Evolutionary conservation across 2,113 vertebrate species (phyloP), one percentile per base, ranked within the genome.

Genomic region (Albula glossodonta): DNA sequence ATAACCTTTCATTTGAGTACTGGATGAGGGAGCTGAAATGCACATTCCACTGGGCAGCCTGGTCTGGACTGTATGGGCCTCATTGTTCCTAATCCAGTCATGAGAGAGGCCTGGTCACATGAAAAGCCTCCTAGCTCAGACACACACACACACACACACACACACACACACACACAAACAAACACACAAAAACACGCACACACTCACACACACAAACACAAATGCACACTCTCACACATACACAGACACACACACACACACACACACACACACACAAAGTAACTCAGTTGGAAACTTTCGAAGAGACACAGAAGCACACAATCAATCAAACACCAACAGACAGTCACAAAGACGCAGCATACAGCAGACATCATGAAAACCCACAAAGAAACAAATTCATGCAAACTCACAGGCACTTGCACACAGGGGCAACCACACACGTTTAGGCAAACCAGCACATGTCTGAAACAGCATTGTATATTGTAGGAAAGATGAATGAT

Each of bases 61-160:
- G 51, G 2, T 4, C 0, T 8, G 31, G 22, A 74, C 77, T 79
- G 52, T 80, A 60, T 63, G 41, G 84, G 19, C 41, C 77, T 80
- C 77, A 63, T 80, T 85, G 84, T 85, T 85, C 84, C 19, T 78
- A 57, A 60, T 60, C 77, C 53, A 50, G 84, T 85, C 84, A 80
- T 51, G 77, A 52, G 84, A 80, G 77, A 6, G 77, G 31, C 84
- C 41, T 52, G 77, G 74, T 85, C 77, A 85, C 84, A 80, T 79
- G 78, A 53, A 79, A 79, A 60, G 84, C 84, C 77, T 85, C 51
- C 19, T 19, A 48, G 77, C 51, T 48, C 31, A n/a, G 53, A 85
- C 53, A 1, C 3, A 6, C 15, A 13, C 50, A 51, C 51, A 79
- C 17, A 57, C 31, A 85, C 41, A 1, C 5, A 11, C 25, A 13